phyloP scores from a whole-genome alignment of 2,113 vertebrate species.

The Callocephalon fimbriatum region DNA sequence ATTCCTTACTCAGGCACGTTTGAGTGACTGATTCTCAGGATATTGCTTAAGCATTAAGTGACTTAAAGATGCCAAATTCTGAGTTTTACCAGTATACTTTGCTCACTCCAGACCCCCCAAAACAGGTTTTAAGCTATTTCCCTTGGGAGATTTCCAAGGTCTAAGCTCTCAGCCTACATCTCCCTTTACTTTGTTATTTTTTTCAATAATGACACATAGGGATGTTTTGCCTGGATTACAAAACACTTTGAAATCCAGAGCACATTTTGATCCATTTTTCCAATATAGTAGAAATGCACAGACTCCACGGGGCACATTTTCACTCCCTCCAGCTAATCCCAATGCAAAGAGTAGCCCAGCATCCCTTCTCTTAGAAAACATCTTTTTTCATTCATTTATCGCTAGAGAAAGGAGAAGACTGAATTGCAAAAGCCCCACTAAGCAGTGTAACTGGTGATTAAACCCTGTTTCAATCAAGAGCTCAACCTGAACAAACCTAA shows the following conservation, averaged over 20 bases:
- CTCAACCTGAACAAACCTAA: neutral
- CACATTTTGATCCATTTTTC: constrained; percentile 8
- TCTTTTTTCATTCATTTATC: neutral
- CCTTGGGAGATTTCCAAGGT: neutral
- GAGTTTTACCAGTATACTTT: neutral
- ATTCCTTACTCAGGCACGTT: neutral
- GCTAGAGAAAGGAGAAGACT: neutral
- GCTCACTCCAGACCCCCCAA: neutral
- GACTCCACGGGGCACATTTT: neutral
- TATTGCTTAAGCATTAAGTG: neutral
- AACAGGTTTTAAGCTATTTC: neutral
- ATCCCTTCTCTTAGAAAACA: neutral
- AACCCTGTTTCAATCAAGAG: neutral
- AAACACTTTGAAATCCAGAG: neutral
- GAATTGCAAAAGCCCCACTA: neutral
- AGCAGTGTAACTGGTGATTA: neutral
- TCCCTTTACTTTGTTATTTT: neutral
- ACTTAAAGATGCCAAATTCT: neutral
- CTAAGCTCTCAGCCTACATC: neutral
- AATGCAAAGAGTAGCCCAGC: neutral
- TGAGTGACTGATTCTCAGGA: neutral
- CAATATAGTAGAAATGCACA: neutral
- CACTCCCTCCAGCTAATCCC: constrained; percentile 13
- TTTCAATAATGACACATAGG: neutral
- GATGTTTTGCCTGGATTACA: neutral